Base-by-base conservation (phyloP, 2,797 vertebrate species). In the Ara ararauna region DNA sequence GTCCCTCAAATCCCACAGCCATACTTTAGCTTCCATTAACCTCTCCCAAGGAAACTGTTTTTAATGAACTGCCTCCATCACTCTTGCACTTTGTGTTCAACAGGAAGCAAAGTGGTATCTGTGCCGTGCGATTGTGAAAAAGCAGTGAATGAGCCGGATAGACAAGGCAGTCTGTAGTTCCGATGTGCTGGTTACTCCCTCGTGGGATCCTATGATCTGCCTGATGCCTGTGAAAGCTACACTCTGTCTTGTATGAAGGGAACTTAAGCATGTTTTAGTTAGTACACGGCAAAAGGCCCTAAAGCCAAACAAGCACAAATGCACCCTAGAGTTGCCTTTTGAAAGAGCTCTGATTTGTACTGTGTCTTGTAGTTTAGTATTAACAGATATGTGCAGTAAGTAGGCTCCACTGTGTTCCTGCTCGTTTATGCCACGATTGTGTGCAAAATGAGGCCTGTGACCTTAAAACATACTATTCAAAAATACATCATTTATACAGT, bases 171-270 rank as follows among this genome's bases (percentile, higher is more conserved):
- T 14, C 40, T 20, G 36, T 65, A 56, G 53, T 61, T 77, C 4
- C 2, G 29, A 11, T 30, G n/a, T 66, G 53, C 42, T 65, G n/a
- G 23, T 75, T 82, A 34, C 58, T 68, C 22, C 42, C 50, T 80
- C 16, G 6, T 1, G 0, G 32, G 15, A 85, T 80, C 68, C n/a
- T 58, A 0, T 30, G 19, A 26, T 50, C 44, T 40, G 45, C 58
- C 38, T 72, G 38, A 27, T 34, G 17, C 64, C 20, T 54, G 17
- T 64, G 70, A 78, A 87, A 62, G 32, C 50, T 75, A 38, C 44
- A 64, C 9, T 4, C 23, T 45, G 1, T 64, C 26, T 29, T 68
- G 32, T 45, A 60, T 9, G 6, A 4, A 8, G n/a, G 45, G 19
- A 24, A 24, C 38, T 78, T 72, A 15, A 62, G 26, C 19, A 18